Base-by-base conservation (phyloP, 1,140 invertebrate species). In the Zeugodacus cucurbitae region DNA sequence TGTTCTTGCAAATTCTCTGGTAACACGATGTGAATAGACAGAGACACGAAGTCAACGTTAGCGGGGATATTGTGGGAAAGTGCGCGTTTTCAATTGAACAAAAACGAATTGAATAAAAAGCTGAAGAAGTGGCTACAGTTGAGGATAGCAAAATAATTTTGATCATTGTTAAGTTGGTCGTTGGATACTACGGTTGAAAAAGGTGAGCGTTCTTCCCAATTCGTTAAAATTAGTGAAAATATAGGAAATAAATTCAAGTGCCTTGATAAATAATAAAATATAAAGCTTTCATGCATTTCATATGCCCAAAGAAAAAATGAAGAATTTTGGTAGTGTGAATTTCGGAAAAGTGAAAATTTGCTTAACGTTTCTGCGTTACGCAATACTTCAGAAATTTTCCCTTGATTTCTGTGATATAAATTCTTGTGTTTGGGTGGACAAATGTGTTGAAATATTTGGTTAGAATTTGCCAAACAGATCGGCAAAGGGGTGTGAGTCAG, bases 91-190 rank as follows among this genome's bases (percentile, higher is more conserved):
- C 59, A 88, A 87, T 87, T 82, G 74, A 48, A 82, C 74, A 82
- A 82, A 82, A 26, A 82, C 74, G 74, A 82, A 82, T 22, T 78
- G 67, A 89, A 87, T 88, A 85, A 82, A 87, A 89, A 89, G 87
- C 58, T 87, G 87, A 89, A 88, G 87, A 89, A 88, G 88, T 86
- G 82, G 82, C 87, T 88, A 87, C 88, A 89, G 88, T 59, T 58
- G 87, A 41, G 58, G 67, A 64, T 58, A 88, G 92, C 91, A 92
- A 82, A 44, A 89, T 91, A 90, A 90, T 92, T 93, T 89, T 90
- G 91, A 93, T 93, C 92, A 93, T 93, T 93, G 91, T 93, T 91
- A 89, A 92, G 92, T 93, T 93, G 91, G 90, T 93, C 92, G 92
- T 93, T 93, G 92, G 91, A 93, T 93, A 92, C 92, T 92, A 91